Evolutionary conservation across 1,140 invertebrate species (phyloP), one percentile per base, ranked within the genome.

Genomic region (Belonocnema kinseyi): DNA sequence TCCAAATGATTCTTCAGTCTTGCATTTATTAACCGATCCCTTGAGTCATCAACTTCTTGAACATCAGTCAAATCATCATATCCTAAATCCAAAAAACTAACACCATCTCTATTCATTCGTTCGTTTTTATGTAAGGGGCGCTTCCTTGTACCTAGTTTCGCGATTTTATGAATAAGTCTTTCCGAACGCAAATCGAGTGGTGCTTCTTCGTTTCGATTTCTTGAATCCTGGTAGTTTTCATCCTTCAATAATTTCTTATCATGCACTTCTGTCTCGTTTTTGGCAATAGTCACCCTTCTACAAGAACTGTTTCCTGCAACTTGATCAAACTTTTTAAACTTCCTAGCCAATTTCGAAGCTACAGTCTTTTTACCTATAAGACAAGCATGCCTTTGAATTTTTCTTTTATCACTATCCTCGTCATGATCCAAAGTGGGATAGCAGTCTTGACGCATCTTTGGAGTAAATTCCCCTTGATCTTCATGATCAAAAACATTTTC

Each of bases 1-100:
- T 80, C 81, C 76, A 91, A 75, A 21, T 86, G 83, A 46, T 76
- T 74, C 17, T 74, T 74, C 66, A 90, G 82, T 80, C 80, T 89
- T 70, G 82, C 72, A 54, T 89, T 90, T 8, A 76, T 79, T 50
- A 78, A 73, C 50, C 81, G 78, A 10, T 83, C 73, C 54, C 82
- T 80, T 13, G 71, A 75, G 19, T 82, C 51, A 26, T 84, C 72
- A 33, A 80, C 46, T 53, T 75, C 75, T 76, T 46, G 13, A 80
- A 51, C 21, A 79, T 80, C 17, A 26, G 75, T 21, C 76, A 74
- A 77, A 72, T 40, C 19, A 13, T 52, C 70, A 61, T 40, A 46
- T 73, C 53, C 33, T 2, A 17, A 21, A 78, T 53, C 17, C 73
- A 33, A 16, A 33, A 73, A 21, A 50, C 33, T 26, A 7, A 74